Evolutionary conservation across 2,113 vertebrate species (phyloP).

Genomic region (Puma concolor): DNA sequence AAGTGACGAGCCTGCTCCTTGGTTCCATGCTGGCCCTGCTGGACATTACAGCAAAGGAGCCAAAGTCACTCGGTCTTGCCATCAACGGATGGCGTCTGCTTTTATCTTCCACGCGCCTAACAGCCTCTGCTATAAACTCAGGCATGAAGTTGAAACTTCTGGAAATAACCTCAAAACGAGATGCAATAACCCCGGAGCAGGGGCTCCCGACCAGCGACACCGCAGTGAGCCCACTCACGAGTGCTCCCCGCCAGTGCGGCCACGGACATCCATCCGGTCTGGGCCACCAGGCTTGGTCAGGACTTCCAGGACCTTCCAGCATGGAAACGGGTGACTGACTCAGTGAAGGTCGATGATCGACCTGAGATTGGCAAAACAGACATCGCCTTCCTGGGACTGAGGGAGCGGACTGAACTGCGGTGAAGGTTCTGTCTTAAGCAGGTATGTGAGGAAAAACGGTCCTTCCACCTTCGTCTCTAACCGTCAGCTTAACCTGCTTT

Average conservation of each 20-base stretch:
- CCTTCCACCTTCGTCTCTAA: conserved; percentile 41
- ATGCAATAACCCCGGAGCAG: background rate
- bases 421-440: background rate
- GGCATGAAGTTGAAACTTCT: background rate
- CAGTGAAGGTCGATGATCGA: background rate
- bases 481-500: background rate
- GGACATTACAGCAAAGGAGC: background rate
- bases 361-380: background rate
- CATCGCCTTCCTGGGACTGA: background rate
- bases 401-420: background rate
- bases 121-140: background rate
- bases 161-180: background rate
- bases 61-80: background rate
- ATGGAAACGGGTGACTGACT: background rate
- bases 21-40: background rate
- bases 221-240: fast-evolving
- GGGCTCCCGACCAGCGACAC: background rate
- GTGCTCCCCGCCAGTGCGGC: fast-evolving
- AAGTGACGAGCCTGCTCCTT: background rate
- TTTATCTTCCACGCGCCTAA: background rate
- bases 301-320: background rate
- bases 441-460: background rate
- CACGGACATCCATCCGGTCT: background rate
- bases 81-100: background rate
- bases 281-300: background rate